Base-by-base conservation (phyloP, 2,113 vertebrate species). In the Hemiprocne comata region DNA sequence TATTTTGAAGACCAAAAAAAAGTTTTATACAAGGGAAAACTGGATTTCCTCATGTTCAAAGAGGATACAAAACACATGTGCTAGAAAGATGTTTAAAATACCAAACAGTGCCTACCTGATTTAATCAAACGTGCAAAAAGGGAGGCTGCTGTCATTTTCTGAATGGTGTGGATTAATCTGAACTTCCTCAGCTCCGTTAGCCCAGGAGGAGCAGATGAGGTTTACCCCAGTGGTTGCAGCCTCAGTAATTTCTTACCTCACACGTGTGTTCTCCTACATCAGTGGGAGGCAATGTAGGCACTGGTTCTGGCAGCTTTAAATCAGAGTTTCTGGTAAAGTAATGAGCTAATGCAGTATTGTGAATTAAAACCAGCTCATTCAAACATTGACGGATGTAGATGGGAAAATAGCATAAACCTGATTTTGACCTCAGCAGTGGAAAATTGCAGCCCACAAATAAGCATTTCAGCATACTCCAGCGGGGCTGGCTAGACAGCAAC, bases 21-120 rank as follows among this genome's bases (percentile, higher is more conserved):
- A 10, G 16, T 36, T 87, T 94, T 85, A 70, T 85, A 36, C 28
- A n/a, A 79, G 42, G 24, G 11, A 86, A 93, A 95, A 77, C 51
- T 82, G 62, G 19, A 83, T 95, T 91, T 90, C 36, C 72, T 90
- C 44, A 17, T 67, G 34, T 55, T 77, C 75, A 93, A 93, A 80
- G 64, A 74, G 44, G 26, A 18, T 55, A 70, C 11, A 77, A 94
- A 94, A 23, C 14, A 64, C 33, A 23, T 71, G 38, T n/a, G 13
- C 14, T 51, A 51, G 46, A 89, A 89, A 36, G 17, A 60, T 80
- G 18, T 79, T 87, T 93, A 46, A 90, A 85, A 90, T 64, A 24
- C 31, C 38, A 40, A 40, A 54, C 58, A 53, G 9, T 83, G 25
- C 66, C 40, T 90, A 54, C 34, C 60, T 66, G 18, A 44, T 51